Percentiles rank a stretch among this genome's conserved stretches.
These are phyloP conservation scores for Strigamia transsilvanica DNA, from an alignment of 2,888 invertebrate genomes.

Conservation along the genomic window DNA sequence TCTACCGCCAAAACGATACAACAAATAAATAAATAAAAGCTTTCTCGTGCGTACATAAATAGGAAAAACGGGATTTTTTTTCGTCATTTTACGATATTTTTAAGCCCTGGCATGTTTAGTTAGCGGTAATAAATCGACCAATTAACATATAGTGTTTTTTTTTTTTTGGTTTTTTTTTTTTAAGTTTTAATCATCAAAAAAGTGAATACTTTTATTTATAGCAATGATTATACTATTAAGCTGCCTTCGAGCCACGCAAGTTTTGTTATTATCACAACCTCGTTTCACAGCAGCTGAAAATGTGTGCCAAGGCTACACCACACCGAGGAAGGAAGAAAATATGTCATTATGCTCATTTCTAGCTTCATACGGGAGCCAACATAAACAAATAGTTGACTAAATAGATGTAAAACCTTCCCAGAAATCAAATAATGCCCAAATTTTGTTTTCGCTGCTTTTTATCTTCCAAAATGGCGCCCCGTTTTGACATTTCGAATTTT, in stretches of 20 bases:
- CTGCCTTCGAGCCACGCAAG: conserved; percentile 48
- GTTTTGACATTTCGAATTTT: too few species aligned
- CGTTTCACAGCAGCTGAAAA: conserved; percentile 48
- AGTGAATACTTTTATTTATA: conserved; percentile 46
- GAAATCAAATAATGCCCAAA: neutral
- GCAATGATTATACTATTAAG: conserved; percentile 45
- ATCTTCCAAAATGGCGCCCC: too few species aligned
- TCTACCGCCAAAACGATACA: neutral
- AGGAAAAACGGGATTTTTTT: too few species aligned
- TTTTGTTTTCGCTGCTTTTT: too few species aligned
- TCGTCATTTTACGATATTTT: too few species aligned
- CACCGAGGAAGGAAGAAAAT: conserved; percentile 46
- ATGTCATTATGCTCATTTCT: conserved; percentile 35
- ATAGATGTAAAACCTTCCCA: neutral
- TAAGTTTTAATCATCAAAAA: neutral
- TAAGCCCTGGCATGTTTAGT: too few species aligned
- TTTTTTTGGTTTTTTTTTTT: too few species aligned
- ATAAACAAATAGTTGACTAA: conserved; percentile 38
- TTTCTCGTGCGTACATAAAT: too few species aligned
- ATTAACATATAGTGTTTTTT: too few species aligned
- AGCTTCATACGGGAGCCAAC: conserved; percentile 31
- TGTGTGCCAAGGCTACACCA: conserved; percentile 48
- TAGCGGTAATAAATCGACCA: too few species aligned
- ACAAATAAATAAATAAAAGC: too few species aligned
- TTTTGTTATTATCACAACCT: conserved; percentile 47